A percentile compares a stretch with the other conserved stretches of the same genome.
phyloP scores from a whole-genome alignment of 2,113 vertebrate genomes.

The Lutjanus erythropterus region DNA sequence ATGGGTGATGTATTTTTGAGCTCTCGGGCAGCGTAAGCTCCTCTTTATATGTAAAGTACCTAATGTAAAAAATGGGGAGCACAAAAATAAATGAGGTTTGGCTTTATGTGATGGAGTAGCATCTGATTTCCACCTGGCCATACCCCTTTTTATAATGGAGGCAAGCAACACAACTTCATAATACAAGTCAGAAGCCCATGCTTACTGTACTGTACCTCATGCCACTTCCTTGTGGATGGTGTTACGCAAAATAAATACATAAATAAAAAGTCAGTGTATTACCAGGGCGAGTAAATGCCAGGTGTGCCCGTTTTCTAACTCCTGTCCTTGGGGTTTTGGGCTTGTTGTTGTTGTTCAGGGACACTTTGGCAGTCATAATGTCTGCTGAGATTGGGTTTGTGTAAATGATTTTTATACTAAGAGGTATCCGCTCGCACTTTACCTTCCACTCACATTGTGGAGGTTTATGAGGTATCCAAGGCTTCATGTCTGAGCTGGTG shows the following conservation, averaged over 20 bases:
- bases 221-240: not conserved
- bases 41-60: slow-evolving; percentile 32
- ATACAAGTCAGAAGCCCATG: not conserved
- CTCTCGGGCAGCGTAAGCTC: slow-evolving; percentile 13
- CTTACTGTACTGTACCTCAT: not conserved
- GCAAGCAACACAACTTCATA: not conserved
- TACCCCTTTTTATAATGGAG: not conserved
- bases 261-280: slow-evolving; percentile 10
- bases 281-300: slow-evolving; percentile 14
- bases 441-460: not conserved
- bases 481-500: not conserved
- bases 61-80: not conserved
- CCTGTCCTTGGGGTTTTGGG: not conserved
- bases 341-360: slow-evolving; percentile 26
- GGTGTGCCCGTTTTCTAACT: not conserved
- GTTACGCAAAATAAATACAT: too few species aligned
- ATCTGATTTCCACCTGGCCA: not conserved
- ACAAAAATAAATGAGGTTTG: not conserved
- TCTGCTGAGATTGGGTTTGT: not conserved
- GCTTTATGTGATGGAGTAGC: not conserved
- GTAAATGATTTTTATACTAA: not conserved
- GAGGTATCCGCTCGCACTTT: not conserved
- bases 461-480: not conserved
- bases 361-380: not conserved
- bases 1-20: slow-evolving; percentile 47